These are phyloP conservation scores for Glossosoma conforme DNA, from an alignment of 1,140 invertebrate species.

Conservation along the genomic window DNA sequence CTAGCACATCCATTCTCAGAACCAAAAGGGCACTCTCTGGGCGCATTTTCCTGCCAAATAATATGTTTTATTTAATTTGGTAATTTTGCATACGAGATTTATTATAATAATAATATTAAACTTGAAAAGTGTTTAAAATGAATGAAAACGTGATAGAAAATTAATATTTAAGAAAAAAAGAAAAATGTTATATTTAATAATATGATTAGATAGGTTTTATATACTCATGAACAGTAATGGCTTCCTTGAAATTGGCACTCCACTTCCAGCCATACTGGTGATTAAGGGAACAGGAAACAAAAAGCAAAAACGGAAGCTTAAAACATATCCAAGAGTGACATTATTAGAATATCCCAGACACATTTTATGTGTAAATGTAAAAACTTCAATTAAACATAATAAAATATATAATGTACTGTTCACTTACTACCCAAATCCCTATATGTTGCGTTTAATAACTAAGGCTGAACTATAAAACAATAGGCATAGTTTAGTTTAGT, in stretches of 20 bases:
- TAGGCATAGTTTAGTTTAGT: too few species aligned
- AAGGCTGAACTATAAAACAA: too few species aligned
- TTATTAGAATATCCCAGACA: too few species aligned
- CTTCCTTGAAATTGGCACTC: slow-evolving; percentile 92
- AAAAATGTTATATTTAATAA: slow-evolving; percentile 40
- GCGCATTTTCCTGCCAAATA: slow-evolving; percentile 14
- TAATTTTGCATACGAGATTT: slow-evolving; percentile 13
- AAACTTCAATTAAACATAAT: too few species aligned
- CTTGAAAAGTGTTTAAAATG: slow-evolving; percentile 21
- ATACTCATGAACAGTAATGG: slow-evolving; percentile 66
- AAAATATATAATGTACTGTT: too few species aligned
- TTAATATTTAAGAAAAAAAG: slow-evolving; percentile 42
- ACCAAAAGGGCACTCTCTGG: slow-evolving; percentile 24
- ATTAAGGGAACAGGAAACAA: slow-evolving; percentile 46
- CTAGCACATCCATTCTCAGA: too few species aligned
- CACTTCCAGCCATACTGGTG: slow-evolving; percentile 84
- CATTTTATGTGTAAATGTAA: too few species aligned
- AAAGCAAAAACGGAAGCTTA: slow-evolving; percentile 43
- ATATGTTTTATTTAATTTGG: slow-evolving; percentile 13
- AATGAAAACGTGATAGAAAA: slow-evolving; percentile 35
- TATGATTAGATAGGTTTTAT: slow-evolving; percentile 49
- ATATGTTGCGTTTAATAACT: too few species aligned
- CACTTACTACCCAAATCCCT: too few species aligned
- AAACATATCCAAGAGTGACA: slow-evolving; percentile 1
- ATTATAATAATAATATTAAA: background rate